These are phyloP conservation scores for Drosophila prolongata DNA, from an alignment of 2,888 invertebrate genomes.

Conservation along the genomic window DNA sequence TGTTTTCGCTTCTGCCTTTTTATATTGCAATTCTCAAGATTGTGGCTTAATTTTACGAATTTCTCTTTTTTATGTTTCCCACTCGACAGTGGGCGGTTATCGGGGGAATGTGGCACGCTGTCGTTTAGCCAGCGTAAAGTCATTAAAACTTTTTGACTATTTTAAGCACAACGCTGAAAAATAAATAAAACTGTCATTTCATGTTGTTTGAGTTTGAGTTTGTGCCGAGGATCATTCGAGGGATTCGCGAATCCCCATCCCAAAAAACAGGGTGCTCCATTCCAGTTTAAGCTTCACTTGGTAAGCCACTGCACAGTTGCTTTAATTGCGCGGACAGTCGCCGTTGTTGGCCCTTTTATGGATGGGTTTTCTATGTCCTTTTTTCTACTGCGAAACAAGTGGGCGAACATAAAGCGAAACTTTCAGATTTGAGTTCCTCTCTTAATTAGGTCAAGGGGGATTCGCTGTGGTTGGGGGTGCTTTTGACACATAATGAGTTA, in stretches of 20 bases:
- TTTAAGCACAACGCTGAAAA: constrained; percentile 58
- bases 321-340: constrained; percentile 68
- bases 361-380: neutral
- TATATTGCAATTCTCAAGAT: constrained; percentile 61
- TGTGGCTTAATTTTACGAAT: constrained; percentile 64
- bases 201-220: constrained; percentile 72
- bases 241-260: neutral
- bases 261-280: constrained; percentile 13
- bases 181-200: constrained; percentile 67
- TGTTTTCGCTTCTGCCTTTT: constrained; percentile 18
- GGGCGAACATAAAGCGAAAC: constrained; percentile 50
- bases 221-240: constrained; percentile 44
- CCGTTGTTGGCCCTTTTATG: constrained; percentile 11
- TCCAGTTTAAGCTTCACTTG: constrained; percentile 64
- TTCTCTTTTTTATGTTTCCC: constrained; percentile 22
- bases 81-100: constrained; percentile 6
- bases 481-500: constrained; percentile 74
- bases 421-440: constrained; percentile 56
- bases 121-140: constrained; percentile 62
- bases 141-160: constrained; percentile 78
- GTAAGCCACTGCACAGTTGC: constrained; percentile 68
- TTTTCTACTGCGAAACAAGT: neutral
- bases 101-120: constrained; percentile 19
- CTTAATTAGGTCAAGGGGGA: constrained; percentile 68
- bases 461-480: constrained; percentile 6